Evolutionary conservation across 2,797 vertebrate genomes (phyloP).

Genomic region (Micropoecilia bifurca): DNA sequence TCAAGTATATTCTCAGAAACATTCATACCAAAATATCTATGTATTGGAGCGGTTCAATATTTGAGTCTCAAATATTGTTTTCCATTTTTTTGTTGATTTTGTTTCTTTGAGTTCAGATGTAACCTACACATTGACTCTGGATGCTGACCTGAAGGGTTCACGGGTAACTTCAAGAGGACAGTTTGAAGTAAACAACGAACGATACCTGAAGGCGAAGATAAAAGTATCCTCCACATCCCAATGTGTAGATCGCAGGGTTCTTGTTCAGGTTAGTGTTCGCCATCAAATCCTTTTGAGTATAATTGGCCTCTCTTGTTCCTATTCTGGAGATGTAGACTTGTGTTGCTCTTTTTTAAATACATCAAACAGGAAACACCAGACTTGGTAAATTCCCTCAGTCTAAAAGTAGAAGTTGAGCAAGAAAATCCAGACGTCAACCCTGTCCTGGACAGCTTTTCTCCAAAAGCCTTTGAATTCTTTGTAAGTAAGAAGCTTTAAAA

Average conservation of each 20-base stretch:
- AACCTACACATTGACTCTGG: conserved; percentile 86
- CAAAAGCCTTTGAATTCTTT: conserved; percentile 83
- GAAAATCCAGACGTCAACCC: conserved; percentile 82
- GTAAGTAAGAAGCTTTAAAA: conserved; percentile 78
- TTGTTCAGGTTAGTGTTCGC: conserved; percentile 83
- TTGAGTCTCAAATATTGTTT: neutral
- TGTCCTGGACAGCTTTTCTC: conserved; percentile 84
- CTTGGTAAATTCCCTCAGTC: conserved; percentile 84
- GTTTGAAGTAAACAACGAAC: conserved; percentile 86
- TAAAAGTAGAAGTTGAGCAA: conserved; percentile 86
- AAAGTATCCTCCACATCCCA: conserved; percentile 54
- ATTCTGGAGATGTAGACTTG: neutral
- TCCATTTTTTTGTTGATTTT: neutral
- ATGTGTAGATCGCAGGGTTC: conserved; percentile 81
- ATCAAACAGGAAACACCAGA: conserved; percentile 85
- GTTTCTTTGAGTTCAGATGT: conserved; percentile 70
- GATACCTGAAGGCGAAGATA: conserved; percentile 77
- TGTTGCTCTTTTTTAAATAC: conserved; percentile 1
- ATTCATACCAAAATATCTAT: neutral
- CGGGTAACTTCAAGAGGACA: conserved; percentile 88
- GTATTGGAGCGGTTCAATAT: neutral
- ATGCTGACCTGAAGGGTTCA: conserved; percentile 85
- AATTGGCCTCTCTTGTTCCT: neutral
- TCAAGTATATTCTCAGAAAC: neutral
- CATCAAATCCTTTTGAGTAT: neutral